Conservation (phyloP, 30 jellyfish, hydroid and myxozoan genomes). For the Aurelia sp. region DNA sequence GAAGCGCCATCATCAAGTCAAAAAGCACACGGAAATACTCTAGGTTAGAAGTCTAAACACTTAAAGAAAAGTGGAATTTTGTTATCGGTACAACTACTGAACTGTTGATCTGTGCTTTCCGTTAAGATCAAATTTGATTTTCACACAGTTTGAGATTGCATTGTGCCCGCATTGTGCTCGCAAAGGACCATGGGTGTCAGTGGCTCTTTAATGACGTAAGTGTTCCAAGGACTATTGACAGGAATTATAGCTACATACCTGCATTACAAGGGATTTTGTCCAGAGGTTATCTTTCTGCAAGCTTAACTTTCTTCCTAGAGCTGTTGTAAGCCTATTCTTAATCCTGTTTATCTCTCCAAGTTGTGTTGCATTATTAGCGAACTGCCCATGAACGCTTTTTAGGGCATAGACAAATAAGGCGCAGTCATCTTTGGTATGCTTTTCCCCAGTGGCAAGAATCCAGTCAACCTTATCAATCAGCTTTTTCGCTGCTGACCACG, state of each 20-base stretch:
- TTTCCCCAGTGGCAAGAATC: constrained; percentile 36
- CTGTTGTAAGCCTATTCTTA: background rate
- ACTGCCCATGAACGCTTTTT: constrained; percentile 36
- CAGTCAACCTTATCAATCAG: constrained; percentile 15
- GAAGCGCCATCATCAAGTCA: no score
- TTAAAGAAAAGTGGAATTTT: no score
- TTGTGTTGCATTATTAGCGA: background rate
- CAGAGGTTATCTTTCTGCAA: constrained; percentile 23
- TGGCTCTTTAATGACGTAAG: no score
- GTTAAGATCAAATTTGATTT: no score
- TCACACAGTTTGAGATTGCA: no score
- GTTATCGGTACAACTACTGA: no score
- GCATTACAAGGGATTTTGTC: constrained; percentile 61
- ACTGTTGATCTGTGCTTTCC: no score
- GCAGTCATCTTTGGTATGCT: constrained; percentile 56
- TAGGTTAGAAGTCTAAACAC: no score
- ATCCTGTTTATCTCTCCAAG: background rate
- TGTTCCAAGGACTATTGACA: no score
- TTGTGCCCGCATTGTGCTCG: no score
- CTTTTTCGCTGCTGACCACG: constrained; percentile 9
- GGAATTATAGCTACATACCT: constrained; percentile 8
- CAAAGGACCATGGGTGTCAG: no score
- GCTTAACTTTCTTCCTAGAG: constrained; percentile 30
- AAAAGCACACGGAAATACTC: no score
- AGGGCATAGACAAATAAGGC: constrained; percentile 52